Conservation (phyloP, 1,140 invertebrate species). For the Sarcophaga peregrina region DNA sequence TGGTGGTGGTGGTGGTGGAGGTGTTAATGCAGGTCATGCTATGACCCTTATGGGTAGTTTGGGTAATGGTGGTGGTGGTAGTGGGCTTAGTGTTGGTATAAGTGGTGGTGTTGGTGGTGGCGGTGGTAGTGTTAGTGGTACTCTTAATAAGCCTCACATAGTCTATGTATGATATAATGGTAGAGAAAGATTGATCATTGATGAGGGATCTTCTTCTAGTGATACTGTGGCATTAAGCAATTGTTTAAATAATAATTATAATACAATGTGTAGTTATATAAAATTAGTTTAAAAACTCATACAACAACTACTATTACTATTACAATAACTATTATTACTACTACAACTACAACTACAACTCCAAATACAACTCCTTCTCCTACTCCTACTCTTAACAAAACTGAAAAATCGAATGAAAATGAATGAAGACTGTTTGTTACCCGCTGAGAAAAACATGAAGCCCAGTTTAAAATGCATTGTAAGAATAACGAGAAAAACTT, state of each 20-base stretch:
- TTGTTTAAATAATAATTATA: constrained; percentile 46
- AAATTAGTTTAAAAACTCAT: constrained; percentile 44
- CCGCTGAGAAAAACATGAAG: background rate
- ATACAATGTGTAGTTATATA: constrained; percentile 44
- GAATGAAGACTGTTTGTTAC: background rate
- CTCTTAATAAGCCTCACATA: constrained; percentile 59
- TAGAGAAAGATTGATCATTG: constrained; percentile 35
- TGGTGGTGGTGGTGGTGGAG: background rate
- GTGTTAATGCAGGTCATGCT: background rate
- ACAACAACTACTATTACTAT: background rate
- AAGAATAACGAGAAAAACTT: constrained; percentile 2
- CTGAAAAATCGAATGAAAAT: background rate
- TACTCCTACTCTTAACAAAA: background rate
- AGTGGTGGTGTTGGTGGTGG: constrained; percentile 36
- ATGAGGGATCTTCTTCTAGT: constrained; percentile 8
- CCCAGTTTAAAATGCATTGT: background rate
- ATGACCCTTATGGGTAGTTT: background rate
- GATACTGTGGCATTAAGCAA: constrained; percentile 43
- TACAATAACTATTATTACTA: background rate
- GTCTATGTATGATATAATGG: constrained; percentile 65
- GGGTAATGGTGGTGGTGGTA: constrained; percentile 30
- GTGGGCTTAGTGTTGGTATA: constrained; percentile 24
- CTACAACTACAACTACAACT: background rate
- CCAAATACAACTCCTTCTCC: background rate
- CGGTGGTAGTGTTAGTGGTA: constrained; percentile 43